Evolutionary conservation across 2,888 invertebrate genomes (phyloP), one percentile per base, ranked within the genome.

Genomic region (Tipula lateralis): DNA sequence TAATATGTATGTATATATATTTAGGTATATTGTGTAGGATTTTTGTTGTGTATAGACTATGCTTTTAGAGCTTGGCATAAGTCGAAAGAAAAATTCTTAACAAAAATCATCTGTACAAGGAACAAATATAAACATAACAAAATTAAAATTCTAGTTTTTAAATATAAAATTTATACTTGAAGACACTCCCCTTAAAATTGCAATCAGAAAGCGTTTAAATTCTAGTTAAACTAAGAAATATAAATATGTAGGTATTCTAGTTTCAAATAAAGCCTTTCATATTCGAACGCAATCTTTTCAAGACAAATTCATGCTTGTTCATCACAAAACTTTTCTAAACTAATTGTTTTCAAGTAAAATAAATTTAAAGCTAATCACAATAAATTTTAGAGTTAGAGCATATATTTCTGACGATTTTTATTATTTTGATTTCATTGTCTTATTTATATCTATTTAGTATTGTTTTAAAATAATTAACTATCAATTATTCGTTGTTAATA

Each of bases 21-120:
- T 24, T 66, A 66, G 66, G 66, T 24, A 66, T 66, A 66, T 66
- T 66, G 66, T 50, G 44, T 66, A 66, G 66, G 66, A 66, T 66
- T 66, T 50, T 66, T 66, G 19, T 66, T 66, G 24, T 66, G 19
- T 66, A 24, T 19, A 24, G 66, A 24, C 66, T 66, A 66, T 66
- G 19, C 66, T 66, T 66, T 66, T 66, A 66, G 19, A 9, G 66
- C 66, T 66, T 50, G 19, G 24, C 66, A 44, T 44, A n/a, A 50
- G 16, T 16, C 24, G 19, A 66, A 66, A 24, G 66, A 66, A 66
- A 66, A n/a, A n/a, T n/a, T 66, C 9, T 9, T 66, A 66, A 66
- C 9, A 24, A 66, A 24, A 66, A 66, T 66, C 66, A 50, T 66
- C 66, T 66, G 66, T 66, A 66, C 66, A 66, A 66, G 66, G 66